A percentile compares a stretch with the other conserved stretches of the same genome.
Evolutionary conservation across 1,140 invertebrate species (phyloP).

Genomic region (Sinella curviseta): DNA sequence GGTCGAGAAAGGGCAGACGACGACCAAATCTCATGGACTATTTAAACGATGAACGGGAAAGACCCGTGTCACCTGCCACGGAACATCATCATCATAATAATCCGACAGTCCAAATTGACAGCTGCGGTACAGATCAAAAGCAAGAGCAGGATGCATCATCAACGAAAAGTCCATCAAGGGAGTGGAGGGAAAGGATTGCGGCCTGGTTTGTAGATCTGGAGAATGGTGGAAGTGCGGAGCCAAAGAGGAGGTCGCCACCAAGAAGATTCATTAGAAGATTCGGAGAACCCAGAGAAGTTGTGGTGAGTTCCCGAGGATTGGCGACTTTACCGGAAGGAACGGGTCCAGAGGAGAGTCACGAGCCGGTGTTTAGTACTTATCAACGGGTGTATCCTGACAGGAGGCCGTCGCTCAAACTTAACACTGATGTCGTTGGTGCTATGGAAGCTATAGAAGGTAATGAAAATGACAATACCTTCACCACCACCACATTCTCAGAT

Average conservation of each 20-base stretch:
- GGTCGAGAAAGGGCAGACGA: slow-evolving; percentile 77
- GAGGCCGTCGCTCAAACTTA: slow-evolving; percentile 75
- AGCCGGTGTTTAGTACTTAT: slow-evolving; percentile 57
- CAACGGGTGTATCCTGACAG: slow-evolving; percentile 72
- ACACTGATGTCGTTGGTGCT: slow-evolving; percentile 76
- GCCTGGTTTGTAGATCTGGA: slow-evolving; percentile 86
- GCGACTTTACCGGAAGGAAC: slow-evolving; percentile 70
- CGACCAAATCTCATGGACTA: slow-evolving; percentile 65
- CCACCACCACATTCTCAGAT: not conserved
- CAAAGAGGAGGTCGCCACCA: slow-evolving; percentile 63
- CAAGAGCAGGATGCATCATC: not conserved
- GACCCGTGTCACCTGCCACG: slow-evolving; percentile 66
- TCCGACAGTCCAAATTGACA: slow-evolving; percentile 34
- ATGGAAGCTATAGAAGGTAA: slow-evolving; percentile 83
- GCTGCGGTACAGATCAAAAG: not conserved
- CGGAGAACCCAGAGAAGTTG: slow-evolving; percentile 78
- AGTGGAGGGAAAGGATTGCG: slow-evolving; percentile 85
- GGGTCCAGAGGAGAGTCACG: slow-evolving; percentile 52
- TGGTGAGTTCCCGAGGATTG: slow-evolving; percentile 65
- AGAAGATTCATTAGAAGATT: slow-evolving; percentile 69
- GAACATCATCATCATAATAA: slow-evolving; percentile 46
- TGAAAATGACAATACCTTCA: not conserved
- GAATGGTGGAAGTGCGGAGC: slow-evolving; percentile 70
- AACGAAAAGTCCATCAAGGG: slow-evolving; percentile 59
- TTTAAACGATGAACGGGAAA: slow-evolving; percentile 64